These are phyloP conservation scores for Enteromius unitaeniatus DNA, from an alignment of 2,797 vertebrate genomes.

Conservation along the genomic window DNA sequence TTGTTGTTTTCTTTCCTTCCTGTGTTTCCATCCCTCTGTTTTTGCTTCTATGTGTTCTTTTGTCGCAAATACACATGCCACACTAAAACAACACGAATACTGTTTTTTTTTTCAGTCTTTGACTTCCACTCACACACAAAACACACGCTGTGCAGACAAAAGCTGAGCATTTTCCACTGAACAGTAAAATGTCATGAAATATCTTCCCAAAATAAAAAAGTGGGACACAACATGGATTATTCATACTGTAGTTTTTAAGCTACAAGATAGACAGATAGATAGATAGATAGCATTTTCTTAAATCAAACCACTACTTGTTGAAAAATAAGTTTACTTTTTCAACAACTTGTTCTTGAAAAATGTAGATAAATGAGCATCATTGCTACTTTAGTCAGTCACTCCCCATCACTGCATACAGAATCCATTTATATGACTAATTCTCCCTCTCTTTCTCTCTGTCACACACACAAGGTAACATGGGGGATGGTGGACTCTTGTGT, in stretches of 20 bases:
- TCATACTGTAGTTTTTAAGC: no score
- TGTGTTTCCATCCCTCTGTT: constrained; percentile 1
- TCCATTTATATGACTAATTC: not conserved
- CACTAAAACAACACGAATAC: constrained; percentile 1
- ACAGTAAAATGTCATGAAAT: not conserved
- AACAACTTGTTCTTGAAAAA: not conserved
- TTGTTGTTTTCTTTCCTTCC: constrained; percentile 25
- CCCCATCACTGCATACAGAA: not conserved
- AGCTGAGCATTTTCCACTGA: not conserved
- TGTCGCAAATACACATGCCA: constrained; percentile 12
- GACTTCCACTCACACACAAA: not conserved
- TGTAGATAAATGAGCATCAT: not conserved
- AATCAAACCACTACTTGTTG: not conserved
- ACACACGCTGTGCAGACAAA: not conserved
- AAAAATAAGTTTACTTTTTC: not conserved
- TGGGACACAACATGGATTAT: not conserved
- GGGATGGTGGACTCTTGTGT: constrained; percentile 30
- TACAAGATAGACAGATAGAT: not conserved
- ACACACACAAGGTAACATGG: not conserved
- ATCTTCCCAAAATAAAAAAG: not conserved
- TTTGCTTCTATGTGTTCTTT: not conserved
- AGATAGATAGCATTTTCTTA: not conserved
- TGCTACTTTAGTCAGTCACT: constrained; percentile 5
- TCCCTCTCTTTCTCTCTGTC: constrained; percentile 25
- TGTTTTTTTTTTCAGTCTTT: not conserved